Evolutionary conservation across 2,888 invertebrate genomes (phyloP).

Genomic region (Papilio elwesi): DNA sequence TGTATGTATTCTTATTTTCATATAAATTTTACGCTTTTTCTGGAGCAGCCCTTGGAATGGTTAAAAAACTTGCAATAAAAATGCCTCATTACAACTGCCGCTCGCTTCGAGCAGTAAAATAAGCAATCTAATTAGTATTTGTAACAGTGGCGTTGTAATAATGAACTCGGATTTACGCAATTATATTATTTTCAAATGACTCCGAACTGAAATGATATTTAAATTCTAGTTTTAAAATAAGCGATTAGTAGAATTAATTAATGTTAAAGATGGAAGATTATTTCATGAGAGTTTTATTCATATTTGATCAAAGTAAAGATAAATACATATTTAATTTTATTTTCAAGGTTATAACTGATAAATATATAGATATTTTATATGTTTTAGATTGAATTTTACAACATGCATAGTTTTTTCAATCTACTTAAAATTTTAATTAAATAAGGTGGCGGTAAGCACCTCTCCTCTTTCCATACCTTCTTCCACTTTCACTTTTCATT

Average conservation of each 20-base stretch:
- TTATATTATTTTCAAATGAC: neutral
- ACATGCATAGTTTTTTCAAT: too few species aligned
- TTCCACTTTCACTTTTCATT: too few species aligned
- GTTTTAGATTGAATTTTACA: too few species aligned
- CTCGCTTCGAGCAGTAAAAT: conserved; percentile 8
- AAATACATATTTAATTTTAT: too few species aligned
- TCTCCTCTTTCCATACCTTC: too few species aligned
- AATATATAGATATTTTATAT: too few species aligned
- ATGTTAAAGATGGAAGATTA: neutral
- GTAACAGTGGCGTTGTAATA: neutral
- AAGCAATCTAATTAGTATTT: conserved; percentile 15
- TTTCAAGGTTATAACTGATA: too few species aligned
- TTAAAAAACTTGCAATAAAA: conserved; percentile 14
- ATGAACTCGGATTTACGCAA: neutral
- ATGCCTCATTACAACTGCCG: conserved; percentile 8
- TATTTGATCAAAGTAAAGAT: too few species aligned
- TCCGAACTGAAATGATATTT: neutral
- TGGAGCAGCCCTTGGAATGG: neutral
- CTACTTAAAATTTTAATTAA: too few species aligned
- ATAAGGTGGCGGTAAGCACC: too few species aligned
- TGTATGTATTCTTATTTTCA: neutral
- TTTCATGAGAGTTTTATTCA: neutral
- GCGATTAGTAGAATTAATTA: neutral
- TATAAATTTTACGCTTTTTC: conserved; percentile 1
- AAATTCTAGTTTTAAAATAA: neutral